A percentile compares a stretch with the other conserved stretches of the same genome.
Conservation (phyloP, 2,888 invertebrate genomes). For the Lasioglossum malachurum region DNA sequence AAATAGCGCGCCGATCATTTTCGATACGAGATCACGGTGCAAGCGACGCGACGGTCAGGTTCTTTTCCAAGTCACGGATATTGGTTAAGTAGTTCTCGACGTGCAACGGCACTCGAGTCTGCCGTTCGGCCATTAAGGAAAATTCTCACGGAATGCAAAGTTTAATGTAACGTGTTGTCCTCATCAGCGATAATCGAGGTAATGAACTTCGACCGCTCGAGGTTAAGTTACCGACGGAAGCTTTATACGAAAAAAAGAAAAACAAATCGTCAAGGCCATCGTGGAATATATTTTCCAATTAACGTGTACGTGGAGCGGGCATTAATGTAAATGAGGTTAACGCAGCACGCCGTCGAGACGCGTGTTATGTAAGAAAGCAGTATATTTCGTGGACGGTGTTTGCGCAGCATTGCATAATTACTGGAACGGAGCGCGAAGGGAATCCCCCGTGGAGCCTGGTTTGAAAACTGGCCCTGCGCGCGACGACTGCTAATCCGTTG, state of each 20-base stretch:
- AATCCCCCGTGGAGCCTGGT: slow-evolving; percentile 12
- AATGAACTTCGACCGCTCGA: not conserved
- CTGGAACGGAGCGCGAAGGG: not conserved
- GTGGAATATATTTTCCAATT: not conserved
- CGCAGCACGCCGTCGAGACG: not conserved
- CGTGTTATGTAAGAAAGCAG: not conserved
- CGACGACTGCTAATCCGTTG: slow-evolving; percentile 38
- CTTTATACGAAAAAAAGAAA: not conserved
- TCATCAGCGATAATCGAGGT: slow-evolving; percentile 14
- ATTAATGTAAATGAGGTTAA: not conserved
- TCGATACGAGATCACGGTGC: not conserved
- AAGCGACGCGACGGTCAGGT: not conserved
- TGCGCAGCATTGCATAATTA: slow-evolving; percentile 30
- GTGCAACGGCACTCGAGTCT: not conserved
- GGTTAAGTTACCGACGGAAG: not conserved
- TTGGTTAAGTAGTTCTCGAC: slow-evolving; percentile 27
- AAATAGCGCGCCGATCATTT: not conserved
- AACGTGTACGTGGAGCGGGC: not conserved
- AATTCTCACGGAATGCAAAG: slow-evolving; percentile 29
- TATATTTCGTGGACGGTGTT: not conserved
- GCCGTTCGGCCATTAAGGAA: slow-evolving; percentile 16
- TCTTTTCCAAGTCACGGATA: slow-evolving; percentile 22
- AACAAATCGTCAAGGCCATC: not conserved
- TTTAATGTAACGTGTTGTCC: slow-evolving; percentile 31
- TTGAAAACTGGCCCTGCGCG: slow-evolving; percentile 30